phyloP scores from a whole-genome alignment of 1,140 invertebrate species.

The Orchesella cincta region DNA sequence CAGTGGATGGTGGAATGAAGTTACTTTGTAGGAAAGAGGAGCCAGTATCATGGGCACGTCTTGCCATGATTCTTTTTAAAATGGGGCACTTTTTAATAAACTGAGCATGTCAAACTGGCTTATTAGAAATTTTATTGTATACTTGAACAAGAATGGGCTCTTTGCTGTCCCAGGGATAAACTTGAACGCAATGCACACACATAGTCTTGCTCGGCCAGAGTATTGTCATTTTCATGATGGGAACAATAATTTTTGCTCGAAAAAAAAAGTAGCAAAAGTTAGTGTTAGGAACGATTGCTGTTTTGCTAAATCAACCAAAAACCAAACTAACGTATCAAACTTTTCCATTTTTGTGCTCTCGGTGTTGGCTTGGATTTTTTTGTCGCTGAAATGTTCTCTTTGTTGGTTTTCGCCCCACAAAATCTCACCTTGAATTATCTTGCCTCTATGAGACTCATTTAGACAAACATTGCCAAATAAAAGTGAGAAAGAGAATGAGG shows the following conservation, averaged over 20 bases:
- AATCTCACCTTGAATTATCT: too few relatives aligned
- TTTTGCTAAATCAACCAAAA: constrained; percentile 6
- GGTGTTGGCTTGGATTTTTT: neutral
- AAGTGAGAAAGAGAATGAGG: too few relatives aligned
- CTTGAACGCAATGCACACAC: neutral
- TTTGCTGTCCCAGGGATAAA: neutral
- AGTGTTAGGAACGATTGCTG: too few relatives aligned
- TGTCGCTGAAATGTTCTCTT: neutral
- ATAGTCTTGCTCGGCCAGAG: neutral
- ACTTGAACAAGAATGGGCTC: neutral
- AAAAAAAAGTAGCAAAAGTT: neutral
- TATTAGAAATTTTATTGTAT: neutral
- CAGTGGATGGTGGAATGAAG: too few relatives aligned
- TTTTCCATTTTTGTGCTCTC: neutral
- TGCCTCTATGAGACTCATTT: too few relatives aligned
- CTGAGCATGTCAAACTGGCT: constrained; percentile 4
- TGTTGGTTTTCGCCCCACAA: too few relatives aligned
- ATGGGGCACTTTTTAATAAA: constrained; percentile 15
- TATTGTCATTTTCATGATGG: neutral
- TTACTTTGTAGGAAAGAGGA: too few relatives aligned
- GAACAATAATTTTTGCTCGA: neutral
- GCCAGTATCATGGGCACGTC: too few relatives aligned
- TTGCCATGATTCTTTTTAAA: constrained; percentile 1
- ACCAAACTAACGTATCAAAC: neutral
- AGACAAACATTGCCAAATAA: too few relatives aligned